Evolutionary conservation across 2,113 vertebrate species (phyloP).

Genomic region (Mixornis gularis): DNA sequence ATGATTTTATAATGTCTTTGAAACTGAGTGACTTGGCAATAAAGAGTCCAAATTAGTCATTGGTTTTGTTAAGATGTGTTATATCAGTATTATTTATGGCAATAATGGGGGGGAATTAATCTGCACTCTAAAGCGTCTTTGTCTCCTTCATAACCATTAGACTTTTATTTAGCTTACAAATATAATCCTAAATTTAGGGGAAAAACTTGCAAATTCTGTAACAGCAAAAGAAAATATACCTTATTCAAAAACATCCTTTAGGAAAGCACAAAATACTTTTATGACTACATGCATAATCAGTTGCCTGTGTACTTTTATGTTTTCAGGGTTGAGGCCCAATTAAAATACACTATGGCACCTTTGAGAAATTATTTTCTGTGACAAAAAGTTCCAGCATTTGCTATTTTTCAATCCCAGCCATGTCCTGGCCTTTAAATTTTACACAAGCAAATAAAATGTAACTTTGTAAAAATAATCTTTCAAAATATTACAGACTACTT

Average conservation of each 20-base stretch:
- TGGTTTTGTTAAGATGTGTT: not conserved
- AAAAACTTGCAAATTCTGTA: not conserved
- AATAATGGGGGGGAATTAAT: not conserved
- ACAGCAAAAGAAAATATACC: not conserved
- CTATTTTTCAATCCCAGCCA: not conserved
- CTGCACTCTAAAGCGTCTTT: not conserved
- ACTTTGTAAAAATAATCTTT: not conserved
- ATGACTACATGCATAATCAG: not conserved
- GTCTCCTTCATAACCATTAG: not conserved
- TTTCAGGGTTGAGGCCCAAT: not conserved
- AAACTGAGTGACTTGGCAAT: not conserved
- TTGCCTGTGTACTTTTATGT: not conserved
- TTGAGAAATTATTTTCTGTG: not conserved
- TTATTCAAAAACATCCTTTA: not conserved
- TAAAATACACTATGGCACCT: not conserved
- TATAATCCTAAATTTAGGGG: not conserved
- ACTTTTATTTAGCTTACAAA: not conserved
- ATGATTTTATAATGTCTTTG: not conserved
- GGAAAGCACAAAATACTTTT: not conserved
- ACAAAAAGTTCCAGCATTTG: not conserved
- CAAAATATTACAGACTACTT: not conserved
- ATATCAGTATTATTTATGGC: not conserved
- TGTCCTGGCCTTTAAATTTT: not conserved
- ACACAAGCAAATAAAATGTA: not conserved
- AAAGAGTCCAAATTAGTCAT: not conserved